Percentiles rank a stretch among this genome's conserved stretches.
These are phyloP conservation scores for Neodon shergylaensis DNA, from an alignment of 2,113 vertebrate genomes.

Conservation along the genomic window DNA sequence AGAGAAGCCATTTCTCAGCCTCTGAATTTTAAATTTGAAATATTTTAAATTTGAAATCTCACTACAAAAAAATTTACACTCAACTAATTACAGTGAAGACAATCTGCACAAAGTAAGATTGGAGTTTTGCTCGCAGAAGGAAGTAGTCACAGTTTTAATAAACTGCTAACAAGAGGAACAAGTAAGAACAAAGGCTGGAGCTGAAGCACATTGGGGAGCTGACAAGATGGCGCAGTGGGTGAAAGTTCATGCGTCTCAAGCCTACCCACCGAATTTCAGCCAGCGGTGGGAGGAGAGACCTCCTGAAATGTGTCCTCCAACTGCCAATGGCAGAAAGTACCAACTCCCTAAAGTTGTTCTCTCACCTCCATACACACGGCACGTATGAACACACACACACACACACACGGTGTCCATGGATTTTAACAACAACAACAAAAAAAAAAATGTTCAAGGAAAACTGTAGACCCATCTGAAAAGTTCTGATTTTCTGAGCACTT, in stretches of 20 bases:
- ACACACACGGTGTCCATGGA: not conserved
- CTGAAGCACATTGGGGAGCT: not conserved
- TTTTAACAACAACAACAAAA: too few species aligned
- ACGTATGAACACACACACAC: not conserved
- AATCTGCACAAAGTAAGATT: not conserved
- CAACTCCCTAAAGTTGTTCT: not conserved
- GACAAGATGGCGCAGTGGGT: not conserved
- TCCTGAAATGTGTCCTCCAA: not conserved
- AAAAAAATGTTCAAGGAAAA: slow-evolving; percentile 44
- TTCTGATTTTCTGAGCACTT: slow-evolving; percentile 41
- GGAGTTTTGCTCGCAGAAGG: not conserved
- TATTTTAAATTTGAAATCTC: not conserved
- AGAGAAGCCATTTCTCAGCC: not conserved
- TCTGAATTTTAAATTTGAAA: not conserved
- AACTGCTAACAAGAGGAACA: not conserved
- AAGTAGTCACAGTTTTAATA: not conserved
- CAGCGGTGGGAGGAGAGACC: not conserved
- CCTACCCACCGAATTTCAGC: not conserved
- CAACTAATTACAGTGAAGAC: not conserved
- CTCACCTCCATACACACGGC: not conserved
- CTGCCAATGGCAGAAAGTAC: too few species aligned
- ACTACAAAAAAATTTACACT: not conserved
- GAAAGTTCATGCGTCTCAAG: not conserved
- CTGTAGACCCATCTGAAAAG: slow-evolving; percentile 20
- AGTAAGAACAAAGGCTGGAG: not conserved